Percentiles rank a stretch among this genome's conserved stretches.
Evolutionary conservation across 2,797 vertebrate genomes (phyloP).

Genomic region (Poecilia picta): DNA sequence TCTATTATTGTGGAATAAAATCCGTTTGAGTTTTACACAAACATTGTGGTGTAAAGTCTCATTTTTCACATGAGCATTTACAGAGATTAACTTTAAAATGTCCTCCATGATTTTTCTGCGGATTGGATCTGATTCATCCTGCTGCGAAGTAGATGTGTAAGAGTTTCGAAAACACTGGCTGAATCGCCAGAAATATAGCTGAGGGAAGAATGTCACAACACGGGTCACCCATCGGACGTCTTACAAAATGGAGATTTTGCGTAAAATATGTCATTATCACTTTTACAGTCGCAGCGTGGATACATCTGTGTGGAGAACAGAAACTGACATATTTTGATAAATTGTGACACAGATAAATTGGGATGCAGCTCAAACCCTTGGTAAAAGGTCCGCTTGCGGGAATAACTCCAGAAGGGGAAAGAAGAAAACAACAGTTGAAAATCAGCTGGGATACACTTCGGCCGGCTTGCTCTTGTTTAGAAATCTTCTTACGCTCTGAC

Average conservation of each 20-base stretch:
- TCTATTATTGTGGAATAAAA: neutral
- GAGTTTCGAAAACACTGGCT: neutral
- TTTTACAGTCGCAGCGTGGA: neutral
- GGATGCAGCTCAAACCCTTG: neutral
- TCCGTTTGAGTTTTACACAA: neutral
- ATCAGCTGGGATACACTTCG: neutral
- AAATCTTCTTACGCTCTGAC: neutral
- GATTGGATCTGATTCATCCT: neutral
- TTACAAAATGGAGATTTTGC: neutral
- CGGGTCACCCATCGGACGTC: neutral
- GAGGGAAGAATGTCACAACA: neutral
- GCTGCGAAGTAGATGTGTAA: neutral
- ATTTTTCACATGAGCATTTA: neutral
- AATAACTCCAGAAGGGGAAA: neutral
- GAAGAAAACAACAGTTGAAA: neutral
- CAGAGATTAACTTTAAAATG: neutral
- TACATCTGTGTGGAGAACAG: neutral
- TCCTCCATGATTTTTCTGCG: neutral
- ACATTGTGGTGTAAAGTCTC: neutral
- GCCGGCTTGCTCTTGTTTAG: neutral
- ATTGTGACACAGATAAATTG: neutral
- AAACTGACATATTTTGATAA: neutral
- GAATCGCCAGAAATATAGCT: neutral
- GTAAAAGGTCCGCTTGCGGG: too few species aligned
- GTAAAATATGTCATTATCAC: neutral